These are phyloP conservation scores for Mesembrinibis cayennensis DNA, from an alignment of 2,113 vertebrate genomes.

Conservation along the genomic window DNA sequence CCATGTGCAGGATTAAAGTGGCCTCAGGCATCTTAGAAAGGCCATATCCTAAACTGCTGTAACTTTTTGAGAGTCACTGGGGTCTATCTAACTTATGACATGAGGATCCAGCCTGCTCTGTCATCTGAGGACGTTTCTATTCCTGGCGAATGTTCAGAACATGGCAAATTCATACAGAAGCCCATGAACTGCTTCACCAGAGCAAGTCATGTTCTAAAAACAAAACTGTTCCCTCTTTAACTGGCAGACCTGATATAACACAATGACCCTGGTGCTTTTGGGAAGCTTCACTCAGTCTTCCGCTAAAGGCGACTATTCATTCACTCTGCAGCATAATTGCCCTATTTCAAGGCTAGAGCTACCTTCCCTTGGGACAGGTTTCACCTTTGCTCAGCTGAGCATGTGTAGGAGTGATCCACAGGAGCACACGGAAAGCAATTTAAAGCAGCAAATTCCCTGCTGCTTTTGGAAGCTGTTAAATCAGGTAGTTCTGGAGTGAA, in stretches of 20 bases:
- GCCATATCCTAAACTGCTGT: not conserved
- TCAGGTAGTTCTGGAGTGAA: not conserved
- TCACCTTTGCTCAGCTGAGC: slow-evolving; percentile 50
- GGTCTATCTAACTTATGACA: not conserved
- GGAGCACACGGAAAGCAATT: slow-evolving; percentile 41
- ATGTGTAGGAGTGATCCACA: slow-evolving; percentile 6
- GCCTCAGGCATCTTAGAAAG: not conserved
- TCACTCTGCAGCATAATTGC: slow-evolving; percentile 19
- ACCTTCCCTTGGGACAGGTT: slow-evolving; percentile 56
- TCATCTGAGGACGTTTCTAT: not conserved
- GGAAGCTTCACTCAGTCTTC: slow-evolving; percentile 5
- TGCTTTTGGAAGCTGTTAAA: slow-evolving; percentile 43
- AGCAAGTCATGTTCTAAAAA: not conserved
- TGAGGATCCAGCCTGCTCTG: not conserved
- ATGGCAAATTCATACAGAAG: not conserved
- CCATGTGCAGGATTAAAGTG: not conserved
- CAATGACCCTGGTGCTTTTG: not conserved
- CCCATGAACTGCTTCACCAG: not conserved
- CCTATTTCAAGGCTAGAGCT: slow-evolving; percentile 28
- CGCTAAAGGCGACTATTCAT: not conserved
- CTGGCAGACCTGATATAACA: not conserved
- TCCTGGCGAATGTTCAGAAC: not conserved
- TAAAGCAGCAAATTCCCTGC: slow-evolving; percentile 32
- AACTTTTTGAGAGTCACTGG: not conserved
- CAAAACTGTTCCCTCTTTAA: not conserved